Evolutionary conservation across 2,888 invertebrate species (phyloP), one percentile per base, ranked within the genome.

Genomic region (Elgonia sp.): DNA sequence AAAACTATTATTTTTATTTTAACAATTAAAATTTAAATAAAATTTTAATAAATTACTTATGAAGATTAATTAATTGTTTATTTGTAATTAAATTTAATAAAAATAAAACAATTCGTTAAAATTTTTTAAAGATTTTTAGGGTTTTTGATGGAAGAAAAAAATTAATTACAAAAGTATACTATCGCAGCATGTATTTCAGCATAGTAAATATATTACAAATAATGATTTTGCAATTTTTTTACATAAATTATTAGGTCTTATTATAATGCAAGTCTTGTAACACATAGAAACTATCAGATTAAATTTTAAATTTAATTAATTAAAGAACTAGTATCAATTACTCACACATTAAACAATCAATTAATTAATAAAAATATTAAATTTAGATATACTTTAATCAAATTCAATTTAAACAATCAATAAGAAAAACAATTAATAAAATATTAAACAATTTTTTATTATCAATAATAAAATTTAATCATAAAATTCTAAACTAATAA

Each of bases 181-280:
- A 63, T 62, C 37, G 75, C 75, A 76, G 72, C 72, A 40, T 76
- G 18, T 76, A 76, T 76, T 76, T 76, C 12, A 42, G 46, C 75
- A 50, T 76, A 63, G 75, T 76, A 76, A 76, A 76, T 76, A 62
- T 76, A 76, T 76, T 76, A 76, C 75, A 76, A 76, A 76, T 42
- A 46, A 37, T 57, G 20, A 18, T 0, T 39, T 37, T 55, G 39
- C 3, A 60, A 60, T 10, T 42, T 55, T 39, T 20, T 55, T 72
- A 70, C n/a, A 29, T 29, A 21, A 29, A 2, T 50, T 4, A 16
- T 70, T 29, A 14, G 29, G 7, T 46, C 46, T 46, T 10, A 37
- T 70, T 46, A n/a, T 50, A 53, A 53, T 46, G 20, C n/a, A 53
- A 70, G 37, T 70, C 70, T 70, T 37, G 70, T 16, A 10, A 53